phyloP scores from a whole-genome alignment of 2,113 vertebrate species.

The Sphaerodactylus townsendi region DNA sequence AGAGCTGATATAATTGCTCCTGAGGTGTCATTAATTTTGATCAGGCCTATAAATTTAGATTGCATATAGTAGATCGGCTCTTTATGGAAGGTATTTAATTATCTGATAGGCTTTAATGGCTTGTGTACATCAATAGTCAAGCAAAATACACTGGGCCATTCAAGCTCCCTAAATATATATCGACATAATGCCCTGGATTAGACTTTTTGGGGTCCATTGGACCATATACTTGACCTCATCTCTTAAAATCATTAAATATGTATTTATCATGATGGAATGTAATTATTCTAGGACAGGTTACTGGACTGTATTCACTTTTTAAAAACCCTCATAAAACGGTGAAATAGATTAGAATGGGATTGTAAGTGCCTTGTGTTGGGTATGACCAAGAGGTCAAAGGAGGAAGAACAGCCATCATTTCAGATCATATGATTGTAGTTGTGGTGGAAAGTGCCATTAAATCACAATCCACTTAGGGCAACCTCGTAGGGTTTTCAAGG shows the following conservation, averaged over 20 bases:
- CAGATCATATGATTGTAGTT: neutral
- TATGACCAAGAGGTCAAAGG: slow-evolving; percentile 6
- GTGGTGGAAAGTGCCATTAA: too few relatives aligned
- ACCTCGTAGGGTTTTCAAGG: too few relatives aligned
- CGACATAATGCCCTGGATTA: slow-evolving; percentile 38
- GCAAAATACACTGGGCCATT: slow-evolving; percentile 66
- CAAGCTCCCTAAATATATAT: slow-evolving; percentile 55
- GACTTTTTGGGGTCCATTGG: slow-evolving; percentile 45
- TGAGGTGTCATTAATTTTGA: slow-evolving; percentile 52
- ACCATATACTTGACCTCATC: slow-evolving; percentile 58
- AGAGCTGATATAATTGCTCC: slow-evolving; percentile 45
- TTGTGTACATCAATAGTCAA: slow-evolving; percentile 66
- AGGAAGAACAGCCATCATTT: too few relatives aligned
- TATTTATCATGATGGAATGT: slow-evolving; percentile 62
- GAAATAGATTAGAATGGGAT: slow-evolving; percentile 58
- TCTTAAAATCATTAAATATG: slow-evolving; percentile 60
- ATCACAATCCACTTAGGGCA: too few relatives aligned
- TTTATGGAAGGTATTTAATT: slow-evolving; percentile 69
- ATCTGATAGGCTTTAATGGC: slow-evolving; percentile 55
- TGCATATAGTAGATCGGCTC: slow-evolving; percentile 44
- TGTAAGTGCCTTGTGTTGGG: slow-evolving; percentile 42
- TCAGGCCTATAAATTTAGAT: slow-evolving; percentile 61
- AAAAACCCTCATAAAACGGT: slow-evolving; percentile 58
- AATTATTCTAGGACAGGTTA: slow-evolving; percentile 63
- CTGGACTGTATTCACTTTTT: slow-evolving; percentile 58